Evolutionary conservation across 2,113 vertebrate species (phyloP), one percentile per base, ranked within the genome.

Genomic region (Passer montanus): DNA sequence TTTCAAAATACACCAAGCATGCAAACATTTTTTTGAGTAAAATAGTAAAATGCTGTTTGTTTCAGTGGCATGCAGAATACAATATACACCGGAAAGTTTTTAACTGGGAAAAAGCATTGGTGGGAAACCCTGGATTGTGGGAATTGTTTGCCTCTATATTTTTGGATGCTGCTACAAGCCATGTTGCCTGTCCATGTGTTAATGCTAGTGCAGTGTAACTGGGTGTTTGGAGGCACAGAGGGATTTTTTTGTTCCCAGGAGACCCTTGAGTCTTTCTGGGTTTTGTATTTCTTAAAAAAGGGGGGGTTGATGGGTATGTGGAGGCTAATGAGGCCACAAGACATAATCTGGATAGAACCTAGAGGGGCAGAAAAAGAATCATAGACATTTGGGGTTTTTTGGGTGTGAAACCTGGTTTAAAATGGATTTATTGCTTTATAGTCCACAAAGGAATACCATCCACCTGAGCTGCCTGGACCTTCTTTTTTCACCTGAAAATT

Each of bases 1-100:
- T 94, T 95, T 92, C 93, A 92, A 89, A 97, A 92, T 53, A 68
- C 80, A 64, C 52, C 70, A 72, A 84, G 76, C 49, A 31, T 27
- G 31, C 37, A 94, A 83, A 74, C 41, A 17, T 39, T 80, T 90
- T 64, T 73, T 70, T 47, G 43, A 84, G 68, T 84, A 76, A 86
- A 90, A 83, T 19, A 91, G 49, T 68, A 60, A 93, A 87, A 76
- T 37, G 11, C 6, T 56, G 15, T 37, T 86, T 90, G n/a, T 82
- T 78, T 91, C 49, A 60, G n/a, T 68, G 52, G 20, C 26, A 53
- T 79, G 49, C 37, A 58, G 66, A 89, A 87, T 27, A 26, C 0
- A 0, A 59, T 30, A 28, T 15, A 21, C 15, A 37, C 30, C 41
- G 49, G 2, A 37, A 55, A 33, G 24, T 19, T 56, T 52, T 26